phyloP scores from a whole-genome alignment of 2,888 invertebrate species.

The Diploptera punctata region DNA sequence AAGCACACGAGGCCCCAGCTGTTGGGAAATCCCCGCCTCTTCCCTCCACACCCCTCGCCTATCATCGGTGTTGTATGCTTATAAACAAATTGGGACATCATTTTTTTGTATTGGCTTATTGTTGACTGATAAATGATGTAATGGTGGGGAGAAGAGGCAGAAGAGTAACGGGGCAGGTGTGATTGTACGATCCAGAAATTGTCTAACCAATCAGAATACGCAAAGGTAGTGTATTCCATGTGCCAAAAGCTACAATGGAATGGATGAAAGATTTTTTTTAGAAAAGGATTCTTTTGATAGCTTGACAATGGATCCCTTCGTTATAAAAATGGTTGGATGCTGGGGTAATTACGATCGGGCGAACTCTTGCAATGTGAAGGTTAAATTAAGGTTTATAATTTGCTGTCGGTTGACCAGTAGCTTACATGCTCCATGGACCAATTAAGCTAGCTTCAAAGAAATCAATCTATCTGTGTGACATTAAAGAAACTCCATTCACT shows the following conservation, averaged over 20 bases:
- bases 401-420: not conserved
- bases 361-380: not conserved
- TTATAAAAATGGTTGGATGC: not conserved
- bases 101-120: conserved; percentile 22
- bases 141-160: not conserved
- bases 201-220: conserved; percentile 30
- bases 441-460: too few relatives aligned
- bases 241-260: not conserved
- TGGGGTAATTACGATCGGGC: not conserved
- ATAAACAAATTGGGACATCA: conserved; percentile 37
- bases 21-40: not conserved
- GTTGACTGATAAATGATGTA: conserved; percentile 19
- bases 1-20: conserved; percentile 1
- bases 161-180: conserved; percentile 34
- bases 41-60: not conserved
- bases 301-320: conserved; percentile 13
- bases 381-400: not conserved
- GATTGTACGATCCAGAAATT: conserved; percentile 20
- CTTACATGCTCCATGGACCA: not conserved
- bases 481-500: too few relatives aligned
- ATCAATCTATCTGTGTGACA: too few relatives aligned
- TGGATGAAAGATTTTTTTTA: not conserved
- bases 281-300: conserved; percentile 10
- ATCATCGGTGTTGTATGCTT: conserved; percentile 18
- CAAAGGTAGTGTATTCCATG: not conserved